Conservation (phyloP, 1,140 invertebrate species). For the Drosophila albomicans region DNA sequence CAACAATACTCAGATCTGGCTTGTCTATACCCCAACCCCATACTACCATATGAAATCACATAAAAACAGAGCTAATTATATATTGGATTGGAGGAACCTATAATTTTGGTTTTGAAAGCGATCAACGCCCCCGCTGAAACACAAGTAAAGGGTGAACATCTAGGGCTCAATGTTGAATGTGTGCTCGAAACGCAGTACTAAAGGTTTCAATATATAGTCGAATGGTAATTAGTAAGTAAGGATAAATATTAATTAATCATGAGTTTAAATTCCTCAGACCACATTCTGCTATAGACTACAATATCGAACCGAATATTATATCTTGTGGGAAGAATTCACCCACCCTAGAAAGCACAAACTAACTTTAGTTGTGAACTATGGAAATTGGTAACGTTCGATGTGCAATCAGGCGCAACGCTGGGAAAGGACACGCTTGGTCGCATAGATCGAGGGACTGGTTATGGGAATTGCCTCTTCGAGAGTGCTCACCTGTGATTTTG, state of each 20-base stretch:
- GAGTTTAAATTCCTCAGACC: too few relatives aligned
- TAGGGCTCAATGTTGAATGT: not conserved
- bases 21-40: slow-evolving; percentile 4
- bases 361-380: slow-evolving; percentile 16
- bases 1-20: slow-evolving; percentile 14
- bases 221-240: too few relatives aligned
- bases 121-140: slow-evolving; percentile 54
- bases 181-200: not conserved
- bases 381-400: slow-evolving; percentile 48
- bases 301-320: not conserved
- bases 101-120: slow-evolving; percentile 61
- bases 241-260: too few relatives aligned
- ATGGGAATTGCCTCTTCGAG: not conserved
- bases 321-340: not conserved
- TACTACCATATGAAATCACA: slow-evolving; percentile 30
- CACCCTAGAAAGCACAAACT: not conserved
- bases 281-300: too few relatives aligned
- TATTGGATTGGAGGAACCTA: slow-evolving; percentile 25
- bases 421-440: slow-evolving; percentile 57
- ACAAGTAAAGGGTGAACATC: slow-evolving; percentile 8
- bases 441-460: not conserved
- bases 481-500: slow-evolving; percentile 84
- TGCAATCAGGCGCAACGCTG: slow-evolving; percentile 71
- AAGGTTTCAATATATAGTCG: not conserved
- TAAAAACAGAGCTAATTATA: slow-evolving; percentile 51